Percentiles rank a stretch among this genome's conserved stretches.
phyloP scores from a whole-genome alignment of 2,888 invertebrate species.

The Nineta flava region DNA sequence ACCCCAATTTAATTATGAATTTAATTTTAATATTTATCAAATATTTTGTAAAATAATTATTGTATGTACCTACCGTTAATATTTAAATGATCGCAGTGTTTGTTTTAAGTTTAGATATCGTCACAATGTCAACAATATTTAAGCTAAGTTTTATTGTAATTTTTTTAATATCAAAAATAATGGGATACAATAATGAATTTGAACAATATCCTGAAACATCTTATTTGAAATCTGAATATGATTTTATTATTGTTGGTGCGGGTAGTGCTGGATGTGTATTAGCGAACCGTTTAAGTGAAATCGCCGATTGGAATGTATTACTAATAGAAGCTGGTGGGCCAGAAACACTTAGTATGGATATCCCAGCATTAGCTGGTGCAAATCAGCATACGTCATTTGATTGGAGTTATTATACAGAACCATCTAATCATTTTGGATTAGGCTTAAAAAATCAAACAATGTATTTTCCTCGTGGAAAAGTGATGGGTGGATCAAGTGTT shows the following conservation, averaged over 20 bases:
- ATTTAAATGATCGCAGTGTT: too few relatives aligned
- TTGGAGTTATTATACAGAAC: slow-evolving; percentile 37
- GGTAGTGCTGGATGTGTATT: slow-evolving; percentile 36
- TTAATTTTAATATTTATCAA: too few relatives aligned
- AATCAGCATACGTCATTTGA: slow-evolving; percentile 44
- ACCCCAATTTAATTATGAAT: too few relatives aligned
- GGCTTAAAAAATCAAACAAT: slow-evolving; percentile 21
- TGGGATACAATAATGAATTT: too few relatives aligned
- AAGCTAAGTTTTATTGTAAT: too few relatives aligned
- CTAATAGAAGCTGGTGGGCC: slow-evolving; percentile 31
- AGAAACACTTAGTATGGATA: slow-evolving; percentile 48
- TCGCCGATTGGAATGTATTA: slow-evolving; percentile 29
- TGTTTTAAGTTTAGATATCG: too few relatives aligned
- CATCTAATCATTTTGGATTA: slow-evolving; percentile 26
- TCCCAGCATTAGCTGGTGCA: slow-evolving; percentile 45
- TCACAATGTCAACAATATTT: too few relatives aligned
- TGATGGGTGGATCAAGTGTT: slow-evolving; percentile 66
- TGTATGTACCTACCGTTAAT: too few relatives aligned
- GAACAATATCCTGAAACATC: not conserved
- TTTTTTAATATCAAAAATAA: too few relatives aligned
- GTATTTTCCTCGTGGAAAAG: slow-evolving; percentile 42
- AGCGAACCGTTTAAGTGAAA: slow-evolving; percentile 31
- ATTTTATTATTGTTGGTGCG: slow-evolving; percentile 26
- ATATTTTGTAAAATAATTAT: too few relatives aligned
- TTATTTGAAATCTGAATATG: slow-evolving; percentile 13